These are phyloP conservation scores for Pimephales promelas DNA, from an alignment of 2,113 vertebrate genomes.

Conservation along the genomic window DNA sequence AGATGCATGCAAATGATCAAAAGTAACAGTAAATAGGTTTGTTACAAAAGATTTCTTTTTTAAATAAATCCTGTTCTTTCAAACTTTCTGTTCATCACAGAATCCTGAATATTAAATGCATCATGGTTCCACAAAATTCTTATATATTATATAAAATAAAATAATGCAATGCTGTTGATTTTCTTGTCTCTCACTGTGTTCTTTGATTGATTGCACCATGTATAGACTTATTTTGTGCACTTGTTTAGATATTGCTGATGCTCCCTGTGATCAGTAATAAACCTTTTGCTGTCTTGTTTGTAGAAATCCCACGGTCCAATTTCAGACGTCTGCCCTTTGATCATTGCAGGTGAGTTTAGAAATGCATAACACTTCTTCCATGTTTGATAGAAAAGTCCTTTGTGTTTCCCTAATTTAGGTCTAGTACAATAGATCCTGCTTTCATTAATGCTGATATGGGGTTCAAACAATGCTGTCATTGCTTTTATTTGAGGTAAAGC, in stretches of 20 bases:
- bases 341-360: constrained; percentile 89
- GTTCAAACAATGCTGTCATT: not conserved
- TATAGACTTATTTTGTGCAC: not conserved
- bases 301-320: constrained; percentile 87
- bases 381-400: not conserved
- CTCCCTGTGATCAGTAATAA: not conserved
- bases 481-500: not conserved
- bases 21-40: not conserved
- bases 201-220: not conserved
- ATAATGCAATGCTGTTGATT: not conserved
- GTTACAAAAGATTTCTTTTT: not conserved
- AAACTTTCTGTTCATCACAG: not conserved
- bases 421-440: not conserved
- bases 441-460: not conserved
- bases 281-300: constrained; percentile 44
- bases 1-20: not conserved
- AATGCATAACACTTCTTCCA: not conserved
- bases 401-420: not conserved
- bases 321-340: constrained; percentile 94
- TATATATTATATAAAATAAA: not conserved
- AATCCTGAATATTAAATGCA: not conserved
- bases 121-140: not conserved
- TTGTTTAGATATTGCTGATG: not conserved
- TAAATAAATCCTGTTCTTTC: not conserved
- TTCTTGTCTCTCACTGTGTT: not conserved